Evolutionary conservation across 2,888 invertebrate genomes (phyloP).

Genomic region (Calliphora vomitoria): DNA sequence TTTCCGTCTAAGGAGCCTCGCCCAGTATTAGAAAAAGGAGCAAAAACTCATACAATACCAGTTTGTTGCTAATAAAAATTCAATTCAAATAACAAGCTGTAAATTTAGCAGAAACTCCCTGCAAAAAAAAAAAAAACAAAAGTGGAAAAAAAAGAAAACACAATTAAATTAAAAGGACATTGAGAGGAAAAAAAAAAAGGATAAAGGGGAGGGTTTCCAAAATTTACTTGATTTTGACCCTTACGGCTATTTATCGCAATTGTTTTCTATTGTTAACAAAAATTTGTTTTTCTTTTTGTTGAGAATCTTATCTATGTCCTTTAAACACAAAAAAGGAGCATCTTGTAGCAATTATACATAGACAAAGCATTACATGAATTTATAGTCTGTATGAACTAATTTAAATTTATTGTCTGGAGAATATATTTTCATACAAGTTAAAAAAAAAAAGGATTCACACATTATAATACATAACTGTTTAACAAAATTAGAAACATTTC

Average conservation of each 20-base stretch:
- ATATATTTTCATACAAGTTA: slow-evolving; percentile 24
- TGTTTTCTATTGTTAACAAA: slow-evolving; percentile 62
- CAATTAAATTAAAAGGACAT: slow-evolving; percentile 50
- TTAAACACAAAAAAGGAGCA: slow-evolving; percentile 52
- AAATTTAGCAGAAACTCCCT: slow-evolving; percentile 52
- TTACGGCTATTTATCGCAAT: slow-evolving; percentile 72
- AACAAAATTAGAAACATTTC: not conserved
- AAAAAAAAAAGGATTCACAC: slow-evolving; percentile 42
- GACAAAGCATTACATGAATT: slow-evolving; percentile 70
- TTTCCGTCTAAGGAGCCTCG: slow-evolving; percentile 35
- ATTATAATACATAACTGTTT: not conserved
- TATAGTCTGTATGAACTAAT: slow-evolving; percentile 65
- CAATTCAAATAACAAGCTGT: slow-evolving; percentile 59
- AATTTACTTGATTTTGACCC: slow-evolving; percentile 68
- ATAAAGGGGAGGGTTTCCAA: slow-evolving; percentile 42
- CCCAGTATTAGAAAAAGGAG: slow-evolving; percentile 30
- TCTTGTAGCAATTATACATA: slow-evolving; percentile 70
- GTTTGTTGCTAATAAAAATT: slow-evolving; percentile 61
- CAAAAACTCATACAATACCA: slow-evolving; percentile 48
- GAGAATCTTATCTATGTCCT: slow-evolving; percentile 6
- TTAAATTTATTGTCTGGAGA: slow-evolving; percentile 72
- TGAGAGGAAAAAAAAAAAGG: slow-evolving; percentile 23
- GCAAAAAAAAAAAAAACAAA: slow-evolving; percentile 21
- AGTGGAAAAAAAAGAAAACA: too few species aligned
- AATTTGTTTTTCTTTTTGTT: slow-evolving; percentile 27